Conservation (phyloP, 2,113 vertebrate genomes). For the Nothobranchius furzeri region DNA sequence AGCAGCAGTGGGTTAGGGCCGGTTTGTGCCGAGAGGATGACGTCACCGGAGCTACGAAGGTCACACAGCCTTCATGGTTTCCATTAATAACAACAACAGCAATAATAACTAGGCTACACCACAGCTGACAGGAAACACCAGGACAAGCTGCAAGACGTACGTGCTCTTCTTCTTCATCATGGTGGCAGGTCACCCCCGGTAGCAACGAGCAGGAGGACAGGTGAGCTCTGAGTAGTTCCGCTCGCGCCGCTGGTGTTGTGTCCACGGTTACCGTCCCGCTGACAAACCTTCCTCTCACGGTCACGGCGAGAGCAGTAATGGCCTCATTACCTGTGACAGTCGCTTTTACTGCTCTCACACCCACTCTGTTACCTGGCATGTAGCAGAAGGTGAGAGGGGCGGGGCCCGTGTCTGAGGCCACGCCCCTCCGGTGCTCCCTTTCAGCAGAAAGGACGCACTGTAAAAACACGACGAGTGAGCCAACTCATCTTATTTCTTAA, state of each 20-base stretch:
- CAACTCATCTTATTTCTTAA: not conserved
- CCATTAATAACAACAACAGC: no score
- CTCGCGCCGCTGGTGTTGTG: not conserved
- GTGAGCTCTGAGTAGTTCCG: constrained; percentile 2
- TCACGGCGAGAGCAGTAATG: constrained; percentile 2
- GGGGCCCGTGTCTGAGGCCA: not conserved
- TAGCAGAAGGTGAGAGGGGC: not conserved
- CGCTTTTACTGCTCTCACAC: constrained; percentile 2
- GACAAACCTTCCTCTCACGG: constrained; percentile 6
- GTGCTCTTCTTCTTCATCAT: constrained; percentile 67
- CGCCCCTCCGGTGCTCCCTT: not conserved
- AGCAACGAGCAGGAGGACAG: constrained; percentile 11
- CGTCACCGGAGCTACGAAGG: no score
- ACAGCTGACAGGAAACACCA: no score
- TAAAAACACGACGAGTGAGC: not conserved
- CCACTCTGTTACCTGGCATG: constrained; percentile 30
- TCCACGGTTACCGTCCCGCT: constrained; percentile 14
- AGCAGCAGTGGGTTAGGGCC: no score
- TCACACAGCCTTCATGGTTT: no score
- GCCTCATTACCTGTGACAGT: not conserved
- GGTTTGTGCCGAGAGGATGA: no score
- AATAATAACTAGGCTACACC: no score
- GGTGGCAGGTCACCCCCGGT: constrained; percentile 52
- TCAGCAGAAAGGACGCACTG: no score
- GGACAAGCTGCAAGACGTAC: no score